Base-by-base conservation (phyloP, 30 jellyfish, hydroid and myxozoan species). In the Haliclystus octoradiatus region DNA sequence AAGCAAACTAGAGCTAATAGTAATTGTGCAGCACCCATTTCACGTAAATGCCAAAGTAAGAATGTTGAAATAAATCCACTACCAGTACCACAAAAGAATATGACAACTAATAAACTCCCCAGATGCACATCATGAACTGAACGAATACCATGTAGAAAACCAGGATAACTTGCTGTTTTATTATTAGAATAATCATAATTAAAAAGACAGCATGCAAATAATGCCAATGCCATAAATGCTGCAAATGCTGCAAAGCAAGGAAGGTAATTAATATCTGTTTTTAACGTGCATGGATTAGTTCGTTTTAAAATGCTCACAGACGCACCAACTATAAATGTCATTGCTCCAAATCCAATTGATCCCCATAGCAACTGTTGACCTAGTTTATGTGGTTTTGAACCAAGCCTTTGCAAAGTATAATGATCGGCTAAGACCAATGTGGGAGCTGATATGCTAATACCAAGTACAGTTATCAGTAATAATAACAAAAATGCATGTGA, bases 281-380 rank as follows among this genome's bases (percentile, higher is more conserved):
- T 69, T 63, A 63, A 52, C 2, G 96, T 86, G 64, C 96, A 86
- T 25, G 75, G 79, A 63, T 86, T 86, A 49, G 46, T 65, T 15
- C 35, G 73, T 62, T 79, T 84, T 14, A 80, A 25, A 63, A 86
- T 73, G 63, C 73, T 86, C 3, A 86, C 96, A 31, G 62, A 28
- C 2, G 75, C 63, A 1, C 96, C 96, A 35, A 86, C 65, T 1
- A 63, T 33, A 68, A 86, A 86, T 0, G 96, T 86, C 32, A 86
- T 78, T 1, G 74, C 24, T 0, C 94, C 93, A 62, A 52, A 78
- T 19, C 96, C 96, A 31, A 86, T 74, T 3, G 94, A 87, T 1
- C 94, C 96, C 96, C 96, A 86, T 23, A 86, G 72, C 15, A 82
- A 94, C 65, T 86, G 96, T 52, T 76, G 81, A 2, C 94, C 96